These are phyloP conservation scores for Apamea epomidion DNA, from an alignment of 2,888 invertebrate species.

Conservation along the genomic window DNA sequence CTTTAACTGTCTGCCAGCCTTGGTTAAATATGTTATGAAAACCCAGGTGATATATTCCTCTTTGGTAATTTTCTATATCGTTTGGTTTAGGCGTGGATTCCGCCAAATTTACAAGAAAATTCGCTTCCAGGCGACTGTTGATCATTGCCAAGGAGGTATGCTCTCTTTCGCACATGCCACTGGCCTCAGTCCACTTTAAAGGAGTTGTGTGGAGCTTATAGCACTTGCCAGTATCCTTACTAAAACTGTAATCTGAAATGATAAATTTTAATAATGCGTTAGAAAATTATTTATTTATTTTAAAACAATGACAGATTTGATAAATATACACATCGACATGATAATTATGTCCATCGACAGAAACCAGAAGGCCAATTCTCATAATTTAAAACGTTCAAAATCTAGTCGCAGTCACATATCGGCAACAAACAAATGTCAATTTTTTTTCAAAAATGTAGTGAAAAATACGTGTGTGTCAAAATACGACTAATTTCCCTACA, in stretches of 20 bases:
- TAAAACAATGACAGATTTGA: neutral
- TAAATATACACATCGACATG: neutral
- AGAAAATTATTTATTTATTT: neutral
- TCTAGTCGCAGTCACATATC: too few relatives aligned
- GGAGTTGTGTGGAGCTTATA: slow-evolving; percentile 81
- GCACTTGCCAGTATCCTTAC: slow-evolving; percentile 72
- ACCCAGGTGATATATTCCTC: slow-evolving; percentile 69
- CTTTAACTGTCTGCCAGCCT: slow-evolving; percentile 75
- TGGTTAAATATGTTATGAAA: slow-evolving; percentile 65
- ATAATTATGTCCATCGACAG: neutral
- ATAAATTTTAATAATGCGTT: neutral
- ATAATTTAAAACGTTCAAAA: too few relatives aligned
- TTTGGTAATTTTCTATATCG: slow-evolving; percentile 25
- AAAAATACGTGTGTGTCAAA: too few relatives aligned
- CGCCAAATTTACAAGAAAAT: slow-evolving; percentile 33
- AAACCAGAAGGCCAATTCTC: too few relatives aligned
- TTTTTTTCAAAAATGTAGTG: too few relatives aligned
- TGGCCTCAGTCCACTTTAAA: slow-evolving; percentile 79
- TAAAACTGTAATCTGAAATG: slow-evolving; percentile 77
- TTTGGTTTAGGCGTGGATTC: neutral
- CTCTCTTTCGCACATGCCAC: slow-evolving; percentile 75
- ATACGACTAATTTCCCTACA: too few relatives aligned
- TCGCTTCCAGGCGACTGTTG: slow-evolving; percentile 63
- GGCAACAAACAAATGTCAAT: too few relatives aligned
- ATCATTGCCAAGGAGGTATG: slow-evolving; percentile 78